Conservation (phyloP, 2,113 vertebrate genomes). For the Scomber japonicus region DNA sequence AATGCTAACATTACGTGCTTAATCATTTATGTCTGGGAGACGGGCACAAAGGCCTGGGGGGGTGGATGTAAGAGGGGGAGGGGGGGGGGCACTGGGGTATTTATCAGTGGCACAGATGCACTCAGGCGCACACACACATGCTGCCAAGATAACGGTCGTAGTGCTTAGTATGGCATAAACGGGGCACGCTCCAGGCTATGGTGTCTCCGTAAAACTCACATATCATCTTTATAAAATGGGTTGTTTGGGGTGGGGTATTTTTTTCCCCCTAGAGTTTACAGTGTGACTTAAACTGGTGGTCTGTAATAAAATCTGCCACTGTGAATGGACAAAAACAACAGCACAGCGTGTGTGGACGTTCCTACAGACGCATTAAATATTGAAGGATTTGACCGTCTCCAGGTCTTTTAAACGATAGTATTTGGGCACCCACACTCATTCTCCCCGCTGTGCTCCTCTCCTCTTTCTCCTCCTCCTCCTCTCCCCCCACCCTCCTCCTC, state of each 20-base stretch:
- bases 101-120: conserved; percentile 69
- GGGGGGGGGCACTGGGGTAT: conserved; percentile 36
- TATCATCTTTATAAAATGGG: conserved; percentile 51
- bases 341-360: conserved; percentile 34
- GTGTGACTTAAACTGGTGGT: conserved; percentile 31
- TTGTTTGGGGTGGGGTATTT: background rate
- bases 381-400: conserved; percentile 67
- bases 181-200: conserved; percentile 43
- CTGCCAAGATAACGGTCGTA: conserved; percentile 64
- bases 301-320: conserved; percentile 31
- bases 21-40: conserved; percentile 85
- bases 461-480: conserved; percentile 53
- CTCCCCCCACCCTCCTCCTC: conserved; percentile 52
- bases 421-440: conserved; percentile 72
- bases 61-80: conserved; percentile 6
- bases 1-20: conserved; percentile 80
- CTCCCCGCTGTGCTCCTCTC: conserved; percentile 64
- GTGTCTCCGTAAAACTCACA: conserved; percentile 53
- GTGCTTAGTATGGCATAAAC: conserved; percentile 68
- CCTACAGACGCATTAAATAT: conserved; percentile 70
- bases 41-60: conserved; percentile 71
- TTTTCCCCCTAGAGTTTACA: conserved; percentile 7
- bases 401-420: conserved; percentile 68
- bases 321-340: conserved; percentile 28
- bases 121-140: conserved; percentile 58